phyloP scores from a whole-genome alignment of 2,113 vertebrate genomes.

The Capreolus pygargus region DNA sequence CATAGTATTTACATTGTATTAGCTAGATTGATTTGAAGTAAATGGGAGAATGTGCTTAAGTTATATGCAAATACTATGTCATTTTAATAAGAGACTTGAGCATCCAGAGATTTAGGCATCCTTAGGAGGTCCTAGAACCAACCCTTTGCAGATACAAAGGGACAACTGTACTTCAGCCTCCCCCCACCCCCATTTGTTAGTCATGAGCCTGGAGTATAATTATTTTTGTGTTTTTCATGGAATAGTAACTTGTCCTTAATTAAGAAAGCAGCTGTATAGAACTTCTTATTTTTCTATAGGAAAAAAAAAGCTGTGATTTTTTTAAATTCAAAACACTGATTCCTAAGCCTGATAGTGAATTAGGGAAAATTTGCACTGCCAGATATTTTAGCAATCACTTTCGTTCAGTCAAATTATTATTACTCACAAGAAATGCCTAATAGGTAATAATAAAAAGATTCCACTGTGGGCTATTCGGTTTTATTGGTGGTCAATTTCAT shows the following conservation, averaged over 20 bases:
- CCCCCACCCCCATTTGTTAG: not conserved
- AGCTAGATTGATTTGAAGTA: not conserved
- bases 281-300: not conserved
- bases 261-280: not conserved
- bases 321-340: slow-evolving; percentile 15
- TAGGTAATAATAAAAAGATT: not conserved
- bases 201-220: not conserved
- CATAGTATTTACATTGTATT: not conserved
- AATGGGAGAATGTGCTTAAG: not conserved
- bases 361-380: not conserved
- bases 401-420: slow-evolving; percentile 22
- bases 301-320: not conserved
- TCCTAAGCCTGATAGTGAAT: not conserved
- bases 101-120: not conserved
- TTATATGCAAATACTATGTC: not conserved
- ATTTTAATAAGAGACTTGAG: not conserved
- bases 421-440: not conserved
- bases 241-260: slow-evolving; percentile 13
- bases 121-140: not conserved
- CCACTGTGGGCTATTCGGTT: not conserved
- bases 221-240: not conserved
- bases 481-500: not conserved
- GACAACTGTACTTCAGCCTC: not conserved
- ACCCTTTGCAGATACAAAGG: not conserved
- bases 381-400: slow-evolving; percentile 9